A percentile compares a stretch with the other conserved stretches of the same genome.
These are phyloP conservation scores for Silurus glanis DNA, from an alignment of 2,113 vertebrate genomes.

Conservation along the genomic window DNA sequence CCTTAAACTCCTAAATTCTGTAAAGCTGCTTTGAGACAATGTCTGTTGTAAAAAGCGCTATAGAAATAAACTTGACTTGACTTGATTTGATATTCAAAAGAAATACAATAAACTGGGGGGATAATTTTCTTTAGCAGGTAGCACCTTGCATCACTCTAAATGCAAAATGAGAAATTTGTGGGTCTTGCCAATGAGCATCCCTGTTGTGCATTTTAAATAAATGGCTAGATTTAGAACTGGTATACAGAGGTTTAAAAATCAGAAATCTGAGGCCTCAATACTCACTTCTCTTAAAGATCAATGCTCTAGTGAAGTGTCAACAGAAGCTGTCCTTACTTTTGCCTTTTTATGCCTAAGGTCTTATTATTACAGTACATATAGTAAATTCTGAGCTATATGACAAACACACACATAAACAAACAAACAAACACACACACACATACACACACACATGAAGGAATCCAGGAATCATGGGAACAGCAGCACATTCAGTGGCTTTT, in stretches of 20 bases:
- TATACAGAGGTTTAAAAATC: background rate
- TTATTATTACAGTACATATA: background rate
- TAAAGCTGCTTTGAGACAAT: too few species aligned
- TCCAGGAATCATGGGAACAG: conserved; percentile 49
- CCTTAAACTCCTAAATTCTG: too few species aligned
- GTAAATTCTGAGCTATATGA: background rate
- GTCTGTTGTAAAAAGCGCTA: too few species aligned
- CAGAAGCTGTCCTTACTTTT: background rate
- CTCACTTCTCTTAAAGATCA: background rate
- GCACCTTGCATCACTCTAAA: background rate
- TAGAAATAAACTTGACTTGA: too few species aligned
- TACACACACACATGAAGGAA: conserved; percentile 52
- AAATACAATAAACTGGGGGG: background rate
- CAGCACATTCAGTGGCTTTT: conserved; percentile 51
- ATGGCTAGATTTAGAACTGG: background rate
- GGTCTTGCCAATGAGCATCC: background rate
- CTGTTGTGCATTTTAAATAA: background rate
- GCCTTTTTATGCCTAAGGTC: background rate
- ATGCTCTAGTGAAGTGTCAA: background rate
- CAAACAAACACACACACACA: conserved; percentile 56
- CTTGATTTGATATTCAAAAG: background rate
- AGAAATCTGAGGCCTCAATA: background rate
- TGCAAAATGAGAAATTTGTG: background rate
- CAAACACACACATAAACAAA: conserved; percentile 52
- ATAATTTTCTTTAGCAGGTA: background rate